Base-by-base conservation (phyloP, 2,888 invertebrate genomes). In the Folsomia candida region DNA sequence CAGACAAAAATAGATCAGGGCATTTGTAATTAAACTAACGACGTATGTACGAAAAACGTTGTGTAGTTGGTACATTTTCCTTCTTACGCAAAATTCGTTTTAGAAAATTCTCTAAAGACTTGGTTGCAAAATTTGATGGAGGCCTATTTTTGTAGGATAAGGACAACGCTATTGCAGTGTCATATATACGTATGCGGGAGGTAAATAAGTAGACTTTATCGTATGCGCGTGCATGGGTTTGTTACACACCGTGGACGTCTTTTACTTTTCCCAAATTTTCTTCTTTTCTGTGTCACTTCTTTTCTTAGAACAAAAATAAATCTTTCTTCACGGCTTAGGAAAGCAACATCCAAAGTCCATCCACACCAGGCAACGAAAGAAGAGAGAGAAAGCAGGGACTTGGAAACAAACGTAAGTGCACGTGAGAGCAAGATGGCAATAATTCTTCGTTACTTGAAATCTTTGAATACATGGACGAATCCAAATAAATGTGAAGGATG, bases 381-480 rank as follows among this genome's bases (percentile, higher is more conserved):
- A 37, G 14, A 4, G 37, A 14, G 14, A 37, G 37, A 37, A 37
- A 37, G 54, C n/a, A 54, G 20, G 22, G 54, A 54, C n/a, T 4
- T 54, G 54, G 6, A 22, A 54, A 22, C 4, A 18, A 54, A 54
- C 20, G 22, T 6, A 22, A 20, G 54, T 18, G 4, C n/a, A 61
- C 61, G 61, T 29, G 28, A 26, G 61, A 27, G 59, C 22, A n/a
- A 28, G 61, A 61, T 26, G 61, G 29, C 61, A 26, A 61, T 61
- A 61, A 28, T 26, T 61, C 61, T 61, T 61, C 61, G 61, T 61
- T 61, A 61, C 54, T 18, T 47, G 9, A 11, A 47, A 47, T 27
- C 28, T 61, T 61, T 61, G 61, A 61, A 29, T 61, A 61, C 61
- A 26, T 22, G 54, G 20, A 22, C 54, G 54, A 54, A 54, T 54